Base-by-base conservation (phyloP, 2,888 invertebrate genomes). In the Diaphora mendica region DNA sequence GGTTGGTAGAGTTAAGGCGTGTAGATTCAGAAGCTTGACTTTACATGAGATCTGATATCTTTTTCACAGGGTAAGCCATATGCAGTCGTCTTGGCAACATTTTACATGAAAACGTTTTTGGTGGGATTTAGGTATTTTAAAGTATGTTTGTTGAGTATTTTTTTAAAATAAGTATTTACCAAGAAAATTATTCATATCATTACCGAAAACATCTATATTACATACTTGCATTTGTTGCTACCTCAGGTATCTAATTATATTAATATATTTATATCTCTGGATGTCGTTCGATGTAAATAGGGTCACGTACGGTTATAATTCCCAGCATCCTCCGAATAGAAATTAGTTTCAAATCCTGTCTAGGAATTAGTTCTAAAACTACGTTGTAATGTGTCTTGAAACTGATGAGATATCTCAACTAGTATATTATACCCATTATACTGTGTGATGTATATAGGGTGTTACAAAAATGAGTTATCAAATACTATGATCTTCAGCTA, bases 191-290 rank as follows among this genome's bases (percentile, higher is more conserved):
- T n/a, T n/a, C n/a, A 35, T 35, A 35, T 35, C 35, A 35, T 3
- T 35, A 7, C 35, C 35, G 4, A 35, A 35, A 35, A 35, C 4
- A 35, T 42, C 13, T 42, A 42, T 42, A 13, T 42, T 48, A n/a
- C n/a, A n/a, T n/a, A 48, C 20, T 7, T 48, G 20, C 20, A 7
- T n/a, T 51, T 23, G 5, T 51, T 51, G 51, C n/a, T 51, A 51
- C 51, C 51, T 23, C 23, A 23, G 51, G n/a, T 9, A 51, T 51
- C 0, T 59, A 59, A 59, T n/a, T 3, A n/a, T 23, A 8, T 42
- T 59, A 59, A 59, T 59, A 26, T 59, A 59, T n/a, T 59, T 59
- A 26, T 13, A 59, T 59, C 59, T 59, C 59, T 59, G 59, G n/a
- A 59, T 59, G 26, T 59, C 59, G n/a, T 59, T 55, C 3, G 55